phyloP scores from a whole-genome alignment of 2,888 invertebrate genomes.

The Isoperla grammatica region DNA sequence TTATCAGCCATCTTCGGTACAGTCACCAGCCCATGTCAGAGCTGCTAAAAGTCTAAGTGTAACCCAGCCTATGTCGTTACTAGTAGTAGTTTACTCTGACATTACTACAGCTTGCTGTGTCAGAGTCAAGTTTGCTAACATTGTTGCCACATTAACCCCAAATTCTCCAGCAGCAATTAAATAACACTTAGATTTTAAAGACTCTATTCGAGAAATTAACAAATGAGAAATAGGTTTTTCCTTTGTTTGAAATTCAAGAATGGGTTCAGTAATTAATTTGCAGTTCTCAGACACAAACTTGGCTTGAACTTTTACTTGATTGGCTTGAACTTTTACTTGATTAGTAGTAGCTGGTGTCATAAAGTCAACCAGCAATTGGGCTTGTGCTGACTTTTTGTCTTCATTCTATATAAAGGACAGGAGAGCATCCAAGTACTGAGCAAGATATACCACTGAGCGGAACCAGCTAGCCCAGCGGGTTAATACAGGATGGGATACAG shows the following conservation, averaged over 20 bases:
- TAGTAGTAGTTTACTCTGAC: neutral
- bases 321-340: neutral
- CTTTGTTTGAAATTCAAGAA: neutral
- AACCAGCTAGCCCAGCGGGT: conserved; percentile 4
- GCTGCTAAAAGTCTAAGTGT: too few relatives aligned
- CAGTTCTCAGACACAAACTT: neutral
- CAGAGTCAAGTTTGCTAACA: neutral
- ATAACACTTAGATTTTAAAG: neutral
- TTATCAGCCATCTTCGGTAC: neutral
- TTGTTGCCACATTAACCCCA: neutral
- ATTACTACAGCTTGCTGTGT: neutral
- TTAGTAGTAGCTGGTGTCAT: neutral
- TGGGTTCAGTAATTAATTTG: neutral
- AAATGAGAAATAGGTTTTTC: neutral
- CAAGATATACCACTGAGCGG: neutral
- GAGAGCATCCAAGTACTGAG: neutral
- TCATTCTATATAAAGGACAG: neutral
- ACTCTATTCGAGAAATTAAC: neutral
- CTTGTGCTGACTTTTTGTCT: conserved; percentile 1
- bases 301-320: neutral
- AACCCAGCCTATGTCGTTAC: too few relatives aligned
- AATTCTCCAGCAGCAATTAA: neutral
- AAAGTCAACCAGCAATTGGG: neutral
- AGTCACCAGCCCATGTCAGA: too few relatives aligned
- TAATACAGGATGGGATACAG: neutral